Percentiles rank a stretch among this genome's conserved stretches.
phyloP scores from a whole-genome alignment of 92 coral and sea anemone species.

The Chrysogorgia sp. region DNA sequence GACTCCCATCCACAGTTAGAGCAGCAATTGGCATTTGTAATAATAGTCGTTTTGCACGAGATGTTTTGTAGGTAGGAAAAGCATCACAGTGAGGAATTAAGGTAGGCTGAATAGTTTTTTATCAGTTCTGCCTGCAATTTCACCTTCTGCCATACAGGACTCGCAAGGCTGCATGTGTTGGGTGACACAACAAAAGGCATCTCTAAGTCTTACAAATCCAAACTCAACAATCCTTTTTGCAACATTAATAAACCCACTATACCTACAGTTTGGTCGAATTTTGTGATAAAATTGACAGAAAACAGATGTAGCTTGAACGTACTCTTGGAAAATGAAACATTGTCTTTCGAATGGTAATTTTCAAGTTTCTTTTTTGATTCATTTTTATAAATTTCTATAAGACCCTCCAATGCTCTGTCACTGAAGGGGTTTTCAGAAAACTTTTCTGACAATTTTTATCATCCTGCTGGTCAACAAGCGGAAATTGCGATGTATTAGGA shows the following conservation, averaged over 20 bases:
- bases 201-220: slow-evolving; percentile 55
- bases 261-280: not conserved
- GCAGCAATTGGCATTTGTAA: slow-evolving; percentile 59
- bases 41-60: slow-evolving; percentile 50
- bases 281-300: slow-evolving; percentile 13
- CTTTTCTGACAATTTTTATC: not conserved
- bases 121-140: too few relatives aligned
- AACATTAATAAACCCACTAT: slow-evolving; percentile 43
- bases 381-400: not conserved
- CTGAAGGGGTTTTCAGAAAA: not conserved
- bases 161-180: slow-evolving; percentile 18
- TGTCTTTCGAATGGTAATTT: not conserved
- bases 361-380: slow-evolving; percentile 4
- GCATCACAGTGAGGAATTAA: not conserved
- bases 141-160: slow-evolving; percentile 7
- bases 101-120: too few relatives aligned
- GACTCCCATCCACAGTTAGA: slow-evolving; percentile 48
- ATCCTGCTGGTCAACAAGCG: not conserved
- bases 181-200: slow-evolving; percentile 47
- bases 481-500: too few relatives aligned
- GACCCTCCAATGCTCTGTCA: not conserved
- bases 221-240: slow-evolving; percentile 44
- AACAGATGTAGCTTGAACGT: not conserved
- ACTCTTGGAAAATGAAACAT: slow-evolving; percentile 14
- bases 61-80: slow-evolving; percentile 36